These are phyloP conservation scores for Euura lappo DNA, from an alignment of 1,140 invertebrate genomes.

Conservation along the genomic window DNA sequence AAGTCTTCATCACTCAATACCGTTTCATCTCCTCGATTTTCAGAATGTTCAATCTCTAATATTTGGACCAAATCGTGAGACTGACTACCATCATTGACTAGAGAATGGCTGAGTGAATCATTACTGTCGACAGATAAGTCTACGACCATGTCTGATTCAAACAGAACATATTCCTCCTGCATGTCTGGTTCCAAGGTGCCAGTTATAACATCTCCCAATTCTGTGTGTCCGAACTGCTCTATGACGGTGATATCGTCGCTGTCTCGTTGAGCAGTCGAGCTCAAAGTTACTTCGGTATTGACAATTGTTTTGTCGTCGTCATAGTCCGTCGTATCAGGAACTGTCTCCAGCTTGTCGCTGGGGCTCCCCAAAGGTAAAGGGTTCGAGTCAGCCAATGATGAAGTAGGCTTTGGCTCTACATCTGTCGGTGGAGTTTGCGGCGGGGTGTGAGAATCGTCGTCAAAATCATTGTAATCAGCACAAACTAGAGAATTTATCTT, in stretches of 20 bases:
- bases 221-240: constrained; percentile 63
- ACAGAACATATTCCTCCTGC: constrained; percentile 67
- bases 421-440: constrained; percentile 63
- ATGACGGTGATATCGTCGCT: constrained; percentile 66
- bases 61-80: constrained; percentile 56
- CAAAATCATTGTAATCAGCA: constrained; percentile 69
- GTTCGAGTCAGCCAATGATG: constrained; percentile 38
- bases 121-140: constrained; percentile 66
- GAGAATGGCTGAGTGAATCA: constrained; percentile 62
- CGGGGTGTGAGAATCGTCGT: constrained; percentile 67
- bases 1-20: constrained; percentile 51
- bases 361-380: constrained; percentile 44
- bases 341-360: constrained; percentile 47
- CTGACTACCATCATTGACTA: constrained; percentile 51
- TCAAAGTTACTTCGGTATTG: constrained; percentile 66
- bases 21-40: constrained; percentile 45
- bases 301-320: constrained; percentile 67
- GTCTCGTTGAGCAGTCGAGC: constrained; percentile 64
- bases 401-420: constrained; percentile 41
- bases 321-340: constrained; percentile 65
- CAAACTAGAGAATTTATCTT: constrained; percentile 67
- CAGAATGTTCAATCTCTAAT: constrained; percentile 54
- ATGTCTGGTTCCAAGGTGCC: constrained; percentile 66
- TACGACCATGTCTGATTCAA: constrained; percentile 66
- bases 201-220: constrained; percentile 62